Evolutionary conservation across 1,140 invertebrate genomes (phyloP).

Genomic region (silkworm (Bombyx mori)): ASM3026992v2 NC_085108.1:4016001-4016500

Average conservation of each 20-base stretch:
- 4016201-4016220: too few relatives aligned
- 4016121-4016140: conserved; percentile 47
- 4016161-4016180: conserved; percentile 21
- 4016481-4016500: conserved; percentile 49
- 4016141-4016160: conserved; percentile 54
- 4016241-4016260: too few relatives aligned
- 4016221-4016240: too few relatives aligned
- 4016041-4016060: conserved; percentile 13
- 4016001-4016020: too few relatives aligned
- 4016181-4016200: too few relatives aligned
- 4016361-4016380: too few relatives aligned
- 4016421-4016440: background rate
- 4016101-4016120: conserved; percentile 58
- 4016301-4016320: too few relatives aligned
- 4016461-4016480: conserved; percentile 46
- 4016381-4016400: too few relatives aligned
- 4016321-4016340: too few relatives aligned
- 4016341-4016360: too few relatives aligned
- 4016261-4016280: background rate
- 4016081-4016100: conserved; percentile 49
- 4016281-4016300: conserved; percentile 1
- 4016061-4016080: conserved; percentile 49
- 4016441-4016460: conserved; percentile 37
- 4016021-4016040: background rate
- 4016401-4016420: too few relatives aligned